Evolutionary conservation across 1,140 invertebrate genomes (phyloP), one percentile per base, ranked within the genome.

Genomic region (Papilio polytes): DNA sequence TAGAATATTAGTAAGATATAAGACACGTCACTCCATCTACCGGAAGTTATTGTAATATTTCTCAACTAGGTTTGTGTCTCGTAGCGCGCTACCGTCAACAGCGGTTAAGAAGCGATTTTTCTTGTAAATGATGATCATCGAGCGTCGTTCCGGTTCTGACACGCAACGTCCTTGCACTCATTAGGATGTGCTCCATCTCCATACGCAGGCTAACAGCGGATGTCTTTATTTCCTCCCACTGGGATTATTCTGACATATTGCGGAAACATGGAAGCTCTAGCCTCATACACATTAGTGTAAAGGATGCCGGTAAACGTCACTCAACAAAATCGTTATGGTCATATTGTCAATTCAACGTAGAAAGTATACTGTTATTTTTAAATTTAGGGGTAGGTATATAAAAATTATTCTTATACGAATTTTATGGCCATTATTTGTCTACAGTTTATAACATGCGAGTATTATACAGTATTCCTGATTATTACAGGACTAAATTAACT

Each of bases 171-270:
- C 91, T 91, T 91, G 90, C 83, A 88, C 85, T 87, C 88, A 89
- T 89, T 89, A 93, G 91, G 90, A 93, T 89, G 87, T 91, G 83
- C 83, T 85, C 88, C 87, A 88, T 90, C 88, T 90, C 86, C 81
- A 88, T 90, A 87, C 83, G 89, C 88, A 86, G 88, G 81, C 56
- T 79, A 80, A 85, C 88, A 88, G 88, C 87, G 88, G 88, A 91
- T 85, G 87, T 87, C 79, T 88, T 88, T 87, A 85, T 86, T 89
- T 87, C 89, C 88, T 88, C 88, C 88, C 88, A 91, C 89, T 85
- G 84, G 82, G 81, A 85, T 85, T 86, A 77, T 82, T 82, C 82
- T 80, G 82, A 76, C 77, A 82, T 89, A 91, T 90, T 90, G 88
- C 92, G 91, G 90, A 92, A 93, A 90, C 86, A 85, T 88, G 82